A percentile compares a stretch with the other conserved stretches of the same genome.
Evolutionary conservation across 2,797 vertebrate species (phyloP).

Genomic region (Halcyon chelicuti): DNA sequence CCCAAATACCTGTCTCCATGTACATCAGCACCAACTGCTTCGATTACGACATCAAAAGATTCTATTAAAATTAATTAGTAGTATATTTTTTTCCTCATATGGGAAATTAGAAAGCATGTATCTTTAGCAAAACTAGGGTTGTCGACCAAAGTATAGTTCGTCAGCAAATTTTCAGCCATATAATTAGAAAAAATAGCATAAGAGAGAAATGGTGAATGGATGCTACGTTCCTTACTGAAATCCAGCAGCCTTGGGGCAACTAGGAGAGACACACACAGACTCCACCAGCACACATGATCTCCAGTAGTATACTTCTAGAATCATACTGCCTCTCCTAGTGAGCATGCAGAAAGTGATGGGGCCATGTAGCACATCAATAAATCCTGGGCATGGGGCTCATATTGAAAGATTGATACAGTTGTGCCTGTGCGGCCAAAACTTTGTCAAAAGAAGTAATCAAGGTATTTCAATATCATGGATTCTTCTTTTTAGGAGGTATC

Average conservation of each 20-base stretch:
- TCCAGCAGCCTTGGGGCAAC: background rate
- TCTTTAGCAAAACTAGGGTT: background rate
- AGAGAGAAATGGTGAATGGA: background rate
- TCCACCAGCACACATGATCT: background rate
- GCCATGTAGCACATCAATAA: background rate
- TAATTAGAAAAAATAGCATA: background rate
- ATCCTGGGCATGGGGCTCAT: background rate
- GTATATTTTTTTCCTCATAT: background rate
- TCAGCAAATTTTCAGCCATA: background rate
- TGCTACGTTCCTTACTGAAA: background rate
- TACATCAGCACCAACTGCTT: background rate
- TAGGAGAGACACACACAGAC: background rate
- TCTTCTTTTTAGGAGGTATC: background rate
- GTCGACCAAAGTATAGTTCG: background rate
- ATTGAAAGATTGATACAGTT: background rate
- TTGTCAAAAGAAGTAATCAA: background rate
- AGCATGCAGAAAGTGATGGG: background rate
- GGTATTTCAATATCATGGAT: background rate
- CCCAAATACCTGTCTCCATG: background rate
- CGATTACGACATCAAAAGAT: background rate
- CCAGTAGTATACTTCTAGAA: background rate
- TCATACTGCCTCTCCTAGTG: background rate
- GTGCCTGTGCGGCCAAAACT: background rate
- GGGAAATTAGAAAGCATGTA: background rate
- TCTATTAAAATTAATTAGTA: background rate